Percentiles rank a stretch among this genome's conserved stretches.
These are phyloP conservation scores for Elegia similella DNA, from an alignment of 2,888 invertebrate genomes.

Conservation along the genomic window DNA sequence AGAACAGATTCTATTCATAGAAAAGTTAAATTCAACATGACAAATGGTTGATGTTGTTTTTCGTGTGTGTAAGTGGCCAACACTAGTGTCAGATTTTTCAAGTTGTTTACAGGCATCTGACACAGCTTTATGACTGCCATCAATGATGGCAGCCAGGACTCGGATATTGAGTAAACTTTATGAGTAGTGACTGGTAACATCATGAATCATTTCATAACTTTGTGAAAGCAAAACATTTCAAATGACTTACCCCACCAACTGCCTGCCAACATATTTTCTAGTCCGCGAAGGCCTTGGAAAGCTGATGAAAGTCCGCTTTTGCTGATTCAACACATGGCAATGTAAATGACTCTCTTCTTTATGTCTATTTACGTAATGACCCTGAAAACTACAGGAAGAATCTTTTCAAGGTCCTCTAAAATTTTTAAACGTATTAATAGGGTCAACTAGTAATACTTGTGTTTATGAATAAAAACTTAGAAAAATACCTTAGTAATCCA, in stretches of 20 bases:
- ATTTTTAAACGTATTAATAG: background rate
- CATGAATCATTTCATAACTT: background rate
- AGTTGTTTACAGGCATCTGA: too few relatives aligned
- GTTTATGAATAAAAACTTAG: background rate
- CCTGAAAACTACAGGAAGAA: slow-evolving; percentile 69
- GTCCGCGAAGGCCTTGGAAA: slow-evolving; percentile 69
- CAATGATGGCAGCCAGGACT: too few relatives aligned
- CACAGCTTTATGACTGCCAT: too few relatives aligned
- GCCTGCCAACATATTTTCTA: slow-evolving; percentile 87
- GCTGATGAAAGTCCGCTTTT: slow-evolving; percentile 60
- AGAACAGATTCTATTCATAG: too few relatives aligned
- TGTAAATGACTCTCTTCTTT: slow-evolving; percentile 50
- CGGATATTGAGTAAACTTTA: too few relatives aligned
- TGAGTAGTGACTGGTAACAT: too few relatives aligned
- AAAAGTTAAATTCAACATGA: too few relatives aligned
- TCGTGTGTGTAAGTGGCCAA: too few relatives aligned
- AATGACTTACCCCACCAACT: slow-evolving; percentile 86
- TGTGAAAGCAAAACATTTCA: background rate
- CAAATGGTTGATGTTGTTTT: too few relatives aligned
- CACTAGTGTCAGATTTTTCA: too few relatives aligned
- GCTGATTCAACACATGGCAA: slow-evolving; percentile 49
- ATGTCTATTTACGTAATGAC: slow-evolving; percentile 74
- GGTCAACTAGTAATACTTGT: background rate
- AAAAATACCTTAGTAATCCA: slow-evolving; percentile 41
- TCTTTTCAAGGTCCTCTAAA: slow-evolving; percentile 6